Conservation (phyloP, 2,797 vertebrate genomes). For the Acridotheres tristis region DNA sequence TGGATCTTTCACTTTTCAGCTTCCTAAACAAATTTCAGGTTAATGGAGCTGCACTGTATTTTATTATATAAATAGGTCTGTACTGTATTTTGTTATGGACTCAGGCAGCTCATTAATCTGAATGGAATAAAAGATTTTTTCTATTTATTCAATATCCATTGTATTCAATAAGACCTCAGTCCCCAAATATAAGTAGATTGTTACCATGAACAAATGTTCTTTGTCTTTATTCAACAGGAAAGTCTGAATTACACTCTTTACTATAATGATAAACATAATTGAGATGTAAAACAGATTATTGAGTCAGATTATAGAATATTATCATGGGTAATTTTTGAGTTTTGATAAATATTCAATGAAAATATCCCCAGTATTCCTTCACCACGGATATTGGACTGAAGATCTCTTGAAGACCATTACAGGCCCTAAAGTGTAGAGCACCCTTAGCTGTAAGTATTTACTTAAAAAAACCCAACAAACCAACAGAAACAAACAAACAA, state of each 20-base stretch:
- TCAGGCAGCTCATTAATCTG: background rate
- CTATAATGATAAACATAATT: background rate
- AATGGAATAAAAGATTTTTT: background rate
- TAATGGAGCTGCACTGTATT: background rate
- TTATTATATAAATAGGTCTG: background rate
- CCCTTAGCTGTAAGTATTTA: background rate
- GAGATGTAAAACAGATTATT: background rate
- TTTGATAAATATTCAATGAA: background rate
- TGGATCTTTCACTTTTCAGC: background rate
- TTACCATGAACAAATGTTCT: background rate
- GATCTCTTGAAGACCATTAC: background rate
- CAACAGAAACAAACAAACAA: too few relatives aligned
- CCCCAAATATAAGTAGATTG: background rate
- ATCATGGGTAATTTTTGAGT: background rate
- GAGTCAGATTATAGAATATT: background rate
- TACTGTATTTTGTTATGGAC: background rate
- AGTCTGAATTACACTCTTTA: background rate
- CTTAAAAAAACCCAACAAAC: rapidly evolving
- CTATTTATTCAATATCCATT: background rate
- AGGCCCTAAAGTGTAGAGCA: background rate
- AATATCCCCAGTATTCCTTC: background rate
- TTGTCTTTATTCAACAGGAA: background rate
- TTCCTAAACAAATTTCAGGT: background rate
- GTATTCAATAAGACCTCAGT: background rate
- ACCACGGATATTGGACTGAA: background rate